Evolutionary conservation across 2,797 vertebrate genomes (phyloP).

Genomic region (Sciaenops ocellatus): DNA sequence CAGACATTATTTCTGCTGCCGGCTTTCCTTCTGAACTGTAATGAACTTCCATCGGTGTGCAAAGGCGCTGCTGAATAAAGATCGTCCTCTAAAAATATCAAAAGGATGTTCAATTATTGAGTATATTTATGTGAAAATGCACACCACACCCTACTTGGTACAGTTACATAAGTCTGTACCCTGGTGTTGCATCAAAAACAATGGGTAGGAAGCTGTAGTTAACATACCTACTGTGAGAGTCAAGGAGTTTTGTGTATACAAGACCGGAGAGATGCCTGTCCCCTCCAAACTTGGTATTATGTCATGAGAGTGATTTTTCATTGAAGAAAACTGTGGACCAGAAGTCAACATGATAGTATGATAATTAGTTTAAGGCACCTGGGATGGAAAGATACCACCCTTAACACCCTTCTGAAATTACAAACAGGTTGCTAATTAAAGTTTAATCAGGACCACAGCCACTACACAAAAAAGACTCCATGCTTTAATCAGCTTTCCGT

Average conservation of each 20-base stretch:
- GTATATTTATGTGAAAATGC: slow-evolving; percentile 8
- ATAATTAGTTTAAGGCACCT: neutral
- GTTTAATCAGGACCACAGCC: slow-evolving; percentile 19
- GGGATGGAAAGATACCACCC: slow-evolving; percentile 1
- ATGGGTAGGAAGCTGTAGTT: neutral
- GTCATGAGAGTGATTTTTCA: slow-evolving; percentile 57
- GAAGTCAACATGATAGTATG: neutral
- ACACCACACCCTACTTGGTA: slow-evolving; percentile 13
- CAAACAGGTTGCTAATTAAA: slow-evolving; percentile 15
- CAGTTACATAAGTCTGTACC: slow-evolving; percentile 32
- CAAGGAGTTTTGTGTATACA: slow-evolving; percentile 79
- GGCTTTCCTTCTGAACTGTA: slow-evolving; percentile 83
- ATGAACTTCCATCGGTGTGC: slow-evolving; percentile 72
- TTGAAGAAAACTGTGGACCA: slow-evolving; percentile 48
- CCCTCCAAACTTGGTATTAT: slow-evolving; percentile 65
- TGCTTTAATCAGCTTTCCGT: slow-evolving; percentile 13
- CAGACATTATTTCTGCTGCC: slow-evolving; percentile 77
- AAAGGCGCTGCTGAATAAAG: slow-evolving; percentile 84
- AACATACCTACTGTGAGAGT: slow-evolving; percentile 82
- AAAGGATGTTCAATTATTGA: slow-evolving; percentile 40
- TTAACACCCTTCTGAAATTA: slow-evolving; percentile 24
- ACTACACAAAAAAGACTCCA: neutral
- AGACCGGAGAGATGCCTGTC: slow-evolving; percentile 79
- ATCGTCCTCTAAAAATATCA: slow-evolving; percentile 79
- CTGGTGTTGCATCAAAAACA: slow-evolving; percentile 13